These are phyloP conservation scores for Sebastes ruberrimus DNA, from an alignment of 2,797 vertebrate species.

Conservation along the genomic window DNA sequence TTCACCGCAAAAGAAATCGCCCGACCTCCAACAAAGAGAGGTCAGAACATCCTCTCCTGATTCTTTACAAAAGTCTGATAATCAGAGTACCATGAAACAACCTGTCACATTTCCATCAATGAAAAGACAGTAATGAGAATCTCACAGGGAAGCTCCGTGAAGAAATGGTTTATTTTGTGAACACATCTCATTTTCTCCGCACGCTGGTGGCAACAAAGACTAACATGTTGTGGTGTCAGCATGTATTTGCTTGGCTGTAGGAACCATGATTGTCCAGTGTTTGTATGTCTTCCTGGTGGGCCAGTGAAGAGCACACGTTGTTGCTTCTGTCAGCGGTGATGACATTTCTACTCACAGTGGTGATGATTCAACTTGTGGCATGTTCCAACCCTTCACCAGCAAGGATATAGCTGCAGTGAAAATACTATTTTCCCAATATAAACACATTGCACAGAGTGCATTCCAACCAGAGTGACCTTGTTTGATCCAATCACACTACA, in stretches of 20 bases:
- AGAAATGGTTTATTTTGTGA: neutral
- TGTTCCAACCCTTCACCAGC: neutral
- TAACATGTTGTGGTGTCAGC: neutral
- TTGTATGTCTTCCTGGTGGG: neutral
- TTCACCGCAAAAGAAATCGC: constrained; percentile 34
- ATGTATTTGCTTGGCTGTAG: neutral
- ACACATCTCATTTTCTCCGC: neutral
- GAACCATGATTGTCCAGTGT: neutral
- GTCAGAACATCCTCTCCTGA: constrained; percentile 11
- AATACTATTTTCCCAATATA: neutral
- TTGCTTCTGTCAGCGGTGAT: neutral
- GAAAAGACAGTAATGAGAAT: neutral
- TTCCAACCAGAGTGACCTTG: neutral
- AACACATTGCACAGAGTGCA: neutral
- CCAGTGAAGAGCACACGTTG: neutral
- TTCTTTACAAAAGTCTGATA: neutral
- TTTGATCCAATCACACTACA: neutral
- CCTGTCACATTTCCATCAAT: neutral
- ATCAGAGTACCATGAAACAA: neutral
- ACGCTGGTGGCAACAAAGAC: neutral
- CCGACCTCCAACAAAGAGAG: constrained; percentile 40
- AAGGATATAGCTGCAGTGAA: neutral
- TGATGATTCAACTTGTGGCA: neutral
- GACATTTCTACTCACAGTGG: neutral
- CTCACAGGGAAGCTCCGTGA: neutral